Evolutionary conservation across 2,888 invertebrate genomes (phyloP).

Genomic region (Drosophila paramelanica): DNA sequence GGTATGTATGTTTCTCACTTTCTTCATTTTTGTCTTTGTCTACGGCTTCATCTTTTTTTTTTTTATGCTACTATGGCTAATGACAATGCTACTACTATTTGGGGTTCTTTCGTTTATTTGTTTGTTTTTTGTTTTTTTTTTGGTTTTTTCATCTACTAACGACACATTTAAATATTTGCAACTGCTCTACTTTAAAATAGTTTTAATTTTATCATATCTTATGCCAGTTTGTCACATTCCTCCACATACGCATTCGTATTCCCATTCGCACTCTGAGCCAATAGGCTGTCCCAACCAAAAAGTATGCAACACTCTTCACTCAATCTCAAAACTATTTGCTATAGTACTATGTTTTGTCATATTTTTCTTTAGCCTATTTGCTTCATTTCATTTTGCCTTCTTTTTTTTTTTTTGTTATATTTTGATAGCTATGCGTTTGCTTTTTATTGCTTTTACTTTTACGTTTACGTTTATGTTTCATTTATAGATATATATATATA

Average conservation of each 20-base stretch:
- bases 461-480: conserved; percentile 47
- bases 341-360: conserved; percentile 38
- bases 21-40: conserved; percentile 8
- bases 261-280: conserved; percentile 48
- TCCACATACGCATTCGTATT: conserved; percentile 13
- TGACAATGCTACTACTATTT: conserved; percentile 77
- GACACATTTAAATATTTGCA: conserved; percentile 81
- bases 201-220: conserved; percentile 53
- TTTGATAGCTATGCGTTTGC: conserved; percentile 78
- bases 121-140: conserved; percentile 19
- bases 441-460: conserved; percentile 73
- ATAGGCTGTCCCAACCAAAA: conserved; percentile 63
- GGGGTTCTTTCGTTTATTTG: conserved; percentile 43
- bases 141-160: conserved; percentile 64
- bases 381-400: conserved; percentile 33
- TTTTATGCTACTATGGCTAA: conserved; percentile 69
- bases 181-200: conserved; percentile 80
- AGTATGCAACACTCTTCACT: conserved; percentile 63
- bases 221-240: conserved; percentile 49
- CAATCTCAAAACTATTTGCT: conserved; percentile 56
- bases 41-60: conserved; percentile 32
- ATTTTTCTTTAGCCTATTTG: conserved; percentile 62
- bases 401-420: conserved; percentile 34
- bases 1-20: conserved; percentile 62
- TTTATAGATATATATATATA: conserved; percentile 42